These are phyloP conservation scores for Pogonognathellus flavescens DNA, from an alignment of 1,140 invertebrate species.

Conservation along the genomic window DNA sequence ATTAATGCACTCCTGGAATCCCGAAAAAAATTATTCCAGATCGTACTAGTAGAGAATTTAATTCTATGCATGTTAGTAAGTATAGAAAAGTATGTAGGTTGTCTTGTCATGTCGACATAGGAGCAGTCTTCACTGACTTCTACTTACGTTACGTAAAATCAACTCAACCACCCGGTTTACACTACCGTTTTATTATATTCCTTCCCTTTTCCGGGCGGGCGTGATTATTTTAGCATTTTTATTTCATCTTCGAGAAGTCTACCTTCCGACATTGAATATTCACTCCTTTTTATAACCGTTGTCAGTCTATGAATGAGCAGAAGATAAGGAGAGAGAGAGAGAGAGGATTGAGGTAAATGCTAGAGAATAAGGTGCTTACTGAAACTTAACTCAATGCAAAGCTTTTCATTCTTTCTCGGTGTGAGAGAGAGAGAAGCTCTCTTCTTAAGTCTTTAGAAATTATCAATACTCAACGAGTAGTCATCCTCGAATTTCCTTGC, in stretches of 20 bases:
- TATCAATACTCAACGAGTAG: constrained; percentile 23
- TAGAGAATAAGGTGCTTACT: neutral
- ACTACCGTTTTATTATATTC: constrained; percentile 40
- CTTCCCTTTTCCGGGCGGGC: constrained; percentile 47
- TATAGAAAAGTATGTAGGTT: constrained; percentile 31
- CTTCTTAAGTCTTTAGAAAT: constrained; percentile 38
- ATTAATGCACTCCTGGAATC: constrained; percentile 67
- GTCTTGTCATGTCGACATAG: constrained; percentile 28
- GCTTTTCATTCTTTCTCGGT: neutral
- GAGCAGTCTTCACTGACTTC: constrained; percentile 8
- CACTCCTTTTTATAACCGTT: constrained; percentile 15
- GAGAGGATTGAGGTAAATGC: neutral
- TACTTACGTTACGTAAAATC: constrained; percentile 39
- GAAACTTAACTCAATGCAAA: constrained; percentile 25
- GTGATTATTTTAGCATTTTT: constrained; percentile 64
- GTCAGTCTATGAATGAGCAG: neutral
- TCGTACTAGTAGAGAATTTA: constrained; percentile 53
- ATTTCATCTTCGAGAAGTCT: constrained; percentile 47
- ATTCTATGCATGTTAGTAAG: constrained; percentile 55
- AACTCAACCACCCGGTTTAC: neutral
- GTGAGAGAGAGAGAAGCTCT: neutral
- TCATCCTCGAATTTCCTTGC: constrained; percentile 25
- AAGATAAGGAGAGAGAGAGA: constrained; percentile 21
- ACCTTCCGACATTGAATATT: constrained; percentile 49
- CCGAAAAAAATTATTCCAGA: constrained; percentile 62